A percentile compares a stretch with the other conserved stretches of the same genome.
Conservation (phyloP, 2,113 vertebrate species). For the Recurvirostra avosetta region DNA sequence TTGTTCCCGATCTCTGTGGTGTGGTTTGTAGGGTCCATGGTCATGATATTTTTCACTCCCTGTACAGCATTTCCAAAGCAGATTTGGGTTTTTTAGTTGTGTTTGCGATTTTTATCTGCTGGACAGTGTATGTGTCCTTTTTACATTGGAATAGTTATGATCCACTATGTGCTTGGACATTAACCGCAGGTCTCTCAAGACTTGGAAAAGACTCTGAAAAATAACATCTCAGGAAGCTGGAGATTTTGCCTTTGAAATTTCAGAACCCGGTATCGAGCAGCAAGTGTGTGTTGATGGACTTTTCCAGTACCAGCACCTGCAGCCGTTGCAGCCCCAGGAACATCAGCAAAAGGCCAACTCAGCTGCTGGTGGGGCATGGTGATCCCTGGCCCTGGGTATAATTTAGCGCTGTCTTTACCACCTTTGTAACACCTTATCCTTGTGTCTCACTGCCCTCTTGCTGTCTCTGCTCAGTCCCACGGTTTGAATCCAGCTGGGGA, state of each 20-base stretch:
- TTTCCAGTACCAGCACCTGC: background rate
- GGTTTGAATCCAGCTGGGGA: background rate
- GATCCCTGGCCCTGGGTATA: background rate
- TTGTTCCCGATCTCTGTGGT: background rate
- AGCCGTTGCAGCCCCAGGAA: background rate
- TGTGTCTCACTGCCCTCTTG: background rate
- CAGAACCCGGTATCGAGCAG: background rate
- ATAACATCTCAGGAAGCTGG: background rate
- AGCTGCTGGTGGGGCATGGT: fast-evolving
- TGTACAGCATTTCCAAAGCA: background rate
- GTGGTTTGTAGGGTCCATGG: background rate
- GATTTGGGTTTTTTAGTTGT: background rate
- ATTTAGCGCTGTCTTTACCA: background rate
- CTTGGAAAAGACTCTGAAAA: background rate
- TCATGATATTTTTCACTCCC: background rate
- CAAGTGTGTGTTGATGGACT: fast-evolving
- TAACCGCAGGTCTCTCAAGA: background rate
- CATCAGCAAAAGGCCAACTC: background rate
- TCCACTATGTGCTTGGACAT: background rate
- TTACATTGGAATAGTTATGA: background rate
- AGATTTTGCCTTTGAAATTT: background rate
- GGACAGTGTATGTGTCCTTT: background rate
- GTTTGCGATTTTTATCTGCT: background rate
- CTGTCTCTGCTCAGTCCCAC: background rate
- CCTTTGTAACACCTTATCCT: background rate